Percentiles rank a stretch among this genome's conserved stretches.
These are phyloP conservation scores for Drosophila aldrichi DNA, from an alignment of 2,888 invertebrate genomes.

Conservation along the genomic window DNA sequence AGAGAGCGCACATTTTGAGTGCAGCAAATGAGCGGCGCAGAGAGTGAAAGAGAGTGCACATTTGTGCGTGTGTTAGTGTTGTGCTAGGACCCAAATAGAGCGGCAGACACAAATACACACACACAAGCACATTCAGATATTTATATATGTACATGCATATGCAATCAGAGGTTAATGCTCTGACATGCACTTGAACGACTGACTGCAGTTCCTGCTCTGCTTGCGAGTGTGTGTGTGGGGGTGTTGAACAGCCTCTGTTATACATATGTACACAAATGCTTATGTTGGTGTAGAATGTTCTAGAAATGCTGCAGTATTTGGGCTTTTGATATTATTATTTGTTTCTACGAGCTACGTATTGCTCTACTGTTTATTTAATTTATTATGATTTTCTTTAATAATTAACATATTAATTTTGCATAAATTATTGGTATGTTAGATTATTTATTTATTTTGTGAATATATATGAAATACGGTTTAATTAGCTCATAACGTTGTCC, in stretches of 20 bases:
- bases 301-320: constrained; percentile 23
- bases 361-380: background rate
- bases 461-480: background rate
- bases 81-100: constrained; percentile 75
- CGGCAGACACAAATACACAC: constrained; percentile 9
- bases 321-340: background rate
- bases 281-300: constrained; percentile 36
- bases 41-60: constrained; percentile 9
- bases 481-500: background rate
- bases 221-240: constrained; percentile 9
- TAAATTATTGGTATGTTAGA: no score
- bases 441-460: background rate
- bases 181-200: constrained; percentile 84
- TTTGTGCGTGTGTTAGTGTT: constrained; percentile 54
- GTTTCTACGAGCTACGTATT: background rate
- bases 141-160: constrained; percentile 11
- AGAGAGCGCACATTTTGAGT: constrained; percentile 19
- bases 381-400: background rate
- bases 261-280: background rate
- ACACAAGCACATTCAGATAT: background rate
- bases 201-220: constrained; percentile 63
- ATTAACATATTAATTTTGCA: background rate
- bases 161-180: constrained; percentile 77
- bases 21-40: constrained; percentile 11
- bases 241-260: constrained; percentile 9